These are phyloP conservation scores for Panthera uncia DNA, from an alignment of 2,113 vertebrate species.

Conservation along the genomic window DNA sequence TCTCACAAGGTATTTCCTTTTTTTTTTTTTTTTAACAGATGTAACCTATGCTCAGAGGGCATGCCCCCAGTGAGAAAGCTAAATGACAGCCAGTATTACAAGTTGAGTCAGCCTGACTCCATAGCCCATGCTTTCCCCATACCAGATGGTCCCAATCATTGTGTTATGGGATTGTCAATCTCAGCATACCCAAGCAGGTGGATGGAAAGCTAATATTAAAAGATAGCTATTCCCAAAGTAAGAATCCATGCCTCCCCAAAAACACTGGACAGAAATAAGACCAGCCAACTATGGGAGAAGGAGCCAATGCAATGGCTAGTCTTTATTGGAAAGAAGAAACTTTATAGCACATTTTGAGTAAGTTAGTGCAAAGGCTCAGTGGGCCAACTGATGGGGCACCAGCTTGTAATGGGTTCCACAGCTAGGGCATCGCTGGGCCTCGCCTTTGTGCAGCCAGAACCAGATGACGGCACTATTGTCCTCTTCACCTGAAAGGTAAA, in stretches of 20 bases:
- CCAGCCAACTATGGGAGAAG: conserved; percentile 11
- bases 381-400: conserved; percentile 84
- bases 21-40: not conserved
- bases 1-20: not conserved
- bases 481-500: conserved; percentile 88
- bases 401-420: conserved; percentile 93
- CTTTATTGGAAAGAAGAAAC: conserved; percentile 70
- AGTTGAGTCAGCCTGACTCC: not conserved
- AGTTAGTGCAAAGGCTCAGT: conserved; percentile 57
- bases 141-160: not conserved
- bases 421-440: conserved; percentile 91
- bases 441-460: conserved; percentile 94
- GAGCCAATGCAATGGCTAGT: conserved; percentile 42
- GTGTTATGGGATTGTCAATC: not conserved
- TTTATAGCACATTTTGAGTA: conserved; percentile 7
- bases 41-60: not conserved
- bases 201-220: not conserved
- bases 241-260: not conserved
- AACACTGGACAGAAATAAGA: conserved; percentile 5
- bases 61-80: not conserved
- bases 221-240: not conserved
- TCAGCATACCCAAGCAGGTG: not conserved
- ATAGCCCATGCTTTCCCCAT: not conserved
- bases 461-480: conserved; percentile 91
- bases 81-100: not conserved